phyloP scores from a whole-genome alignment of 64 coral and sea anemone genomes.

The Exaiptasia diaphana region DNA sequence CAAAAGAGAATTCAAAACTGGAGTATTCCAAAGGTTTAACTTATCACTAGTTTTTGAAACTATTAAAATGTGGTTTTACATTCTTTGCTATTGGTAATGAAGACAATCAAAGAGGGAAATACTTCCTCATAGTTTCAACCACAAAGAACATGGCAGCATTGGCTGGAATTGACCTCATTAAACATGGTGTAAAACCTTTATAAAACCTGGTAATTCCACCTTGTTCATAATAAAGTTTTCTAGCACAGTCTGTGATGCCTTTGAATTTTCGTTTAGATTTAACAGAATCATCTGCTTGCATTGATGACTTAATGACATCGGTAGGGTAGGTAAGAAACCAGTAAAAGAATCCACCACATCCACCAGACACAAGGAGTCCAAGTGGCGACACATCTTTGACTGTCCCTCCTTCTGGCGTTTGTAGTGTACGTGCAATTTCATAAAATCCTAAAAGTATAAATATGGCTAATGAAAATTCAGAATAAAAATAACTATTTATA shows the following conservation, averaged over 20 bases:
- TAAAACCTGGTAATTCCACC: slow-evolving; percentile 78
- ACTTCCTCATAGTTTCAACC: slow-evolving; percentile 83
- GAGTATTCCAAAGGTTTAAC: too few species aligned
- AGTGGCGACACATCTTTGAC: slow-evolving; percentile 59
- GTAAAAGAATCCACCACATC: slow-evolving; percentile 70
- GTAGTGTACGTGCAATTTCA: slow-evolving; percentile 52
- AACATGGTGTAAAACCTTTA: slow-evolving; percentile 77
- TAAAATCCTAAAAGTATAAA: slow-evolving; percentile 66
- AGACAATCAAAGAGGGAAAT: slow-evolving; percentile 73
- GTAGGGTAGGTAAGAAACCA: slow-evolving; percentile 90
- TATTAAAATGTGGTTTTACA: too few species aligned
- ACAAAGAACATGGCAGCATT: slow-evolving; percentile 77
- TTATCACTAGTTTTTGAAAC: too few species aligned
- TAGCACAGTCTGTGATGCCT: slow-evolving; percentile 69
- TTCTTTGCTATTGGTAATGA: too few species aligned
- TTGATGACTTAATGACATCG: slow-evolving; percentile 83
- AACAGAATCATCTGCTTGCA: slow-evolving; percentile 74
- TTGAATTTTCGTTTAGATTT: slow-evolving; percentile 57
- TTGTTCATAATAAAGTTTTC: slow-evolving; percentile 59
- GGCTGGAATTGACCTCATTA: slow-evolving; percentile 82
- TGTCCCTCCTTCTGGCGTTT: slow-evolving; percentile 71
- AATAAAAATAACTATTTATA: neutral
- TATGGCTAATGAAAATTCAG: neutral
- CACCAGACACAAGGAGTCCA: slow-evolving; percentile 57
- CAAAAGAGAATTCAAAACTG: too few species aligned